Base-by-base conservation (phyloP, 2,113 vertebrate genomes). In the Plotosus lineatus region DNA sequence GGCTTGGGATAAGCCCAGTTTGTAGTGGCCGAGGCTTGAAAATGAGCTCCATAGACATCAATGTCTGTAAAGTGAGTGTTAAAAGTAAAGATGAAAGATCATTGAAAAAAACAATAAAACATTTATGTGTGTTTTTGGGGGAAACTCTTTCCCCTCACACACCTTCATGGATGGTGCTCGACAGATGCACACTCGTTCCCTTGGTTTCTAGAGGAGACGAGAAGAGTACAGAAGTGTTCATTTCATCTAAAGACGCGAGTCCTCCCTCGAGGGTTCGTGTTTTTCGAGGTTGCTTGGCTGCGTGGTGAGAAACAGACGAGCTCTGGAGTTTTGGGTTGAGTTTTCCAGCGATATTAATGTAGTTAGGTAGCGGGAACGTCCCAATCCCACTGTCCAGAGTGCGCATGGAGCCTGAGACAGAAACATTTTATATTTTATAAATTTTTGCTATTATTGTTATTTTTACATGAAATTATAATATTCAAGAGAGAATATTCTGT, bases 321-420 rank as follows among this genome's bases (percentile, higher is more conserved):
- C 36, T 40, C 3, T 97, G 88, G 50, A 51, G 63, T 87, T 94
- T 94, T 31, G 96, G 95, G 80, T 94, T 87, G 19, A 94, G 93
- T 51, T 97, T 95, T 9, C 92, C 92, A 0, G 92, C 92, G 0
- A 95, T 93, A 19, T 91, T 91, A n/a, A 91, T 94, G 33, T 96
- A 96, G 86, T 98, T 96, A 0, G 97, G 97, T 3, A 97, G 94
- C 0, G 97, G 97, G 86, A 99, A 99, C 7, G 97, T 99, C 2
- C 97, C 97, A 3, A 99, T 99, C 68, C 97, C 97, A 1, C 97
- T 99, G 94, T 98, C 97, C 88, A 98, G 91, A 0, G 97, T 99
- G 89, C 97, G 93, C 0, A 96, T 98, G 88, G 97, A 94, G 19
- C 73, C 73, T 75, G 56, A 48, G 42, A 26, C n/a, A 69, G 42